Percentiles rank a stretch among this genome's conserved stretches.
Evolutionary conservation across 2,113 vertebrate species (phyloP).

Genomic region (Odontophorus gujanensis): DNA sequence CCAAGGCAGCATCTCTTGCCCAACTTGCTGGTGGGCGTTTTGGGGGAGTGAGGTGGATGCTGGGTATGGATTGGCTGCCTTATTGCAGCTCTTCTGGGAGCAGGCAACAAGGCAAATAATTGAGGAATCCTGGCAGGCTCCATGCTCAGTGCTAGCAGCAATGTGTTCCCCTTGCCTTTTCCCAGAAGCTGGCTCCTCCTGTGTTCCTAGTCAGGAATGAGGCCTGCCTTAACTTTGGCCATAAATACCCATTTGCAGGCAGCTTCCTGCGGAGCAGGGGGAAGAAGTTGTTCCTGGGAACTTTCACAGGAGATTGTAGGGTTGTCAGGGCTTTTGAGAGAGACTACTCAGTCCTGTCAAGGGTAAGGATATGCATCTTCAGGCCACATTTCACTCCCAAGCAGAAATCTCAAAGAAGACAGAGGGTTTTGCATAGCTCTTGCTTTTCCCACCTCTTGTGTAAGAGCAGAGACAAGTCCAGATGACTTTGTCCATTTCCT

Average conservation of each 20-base stretch:
- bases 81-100: neutral
- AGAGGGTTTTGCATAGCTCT: neutral
- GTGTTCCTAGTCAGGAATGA: neutral
- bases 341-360: neutral
- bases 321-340: neutral
- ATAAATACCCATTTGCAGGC: neutral
- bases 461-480: neutral
- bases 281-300: neutral
- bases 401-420: neutral
- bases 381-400: neutral
- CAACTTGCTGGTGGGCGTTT: slow-evolving; percentile 18
- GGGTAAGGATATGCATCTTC: neutral
- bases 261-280: neutral
- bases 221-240: neutral
- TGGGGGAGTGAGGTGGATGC: slow-evolving; percentile 19
- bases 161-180: neutral
- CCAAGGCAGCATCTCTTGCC: neutral
- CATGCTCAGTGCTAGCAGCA: neutral
- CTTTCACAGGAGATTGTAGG: neutral
- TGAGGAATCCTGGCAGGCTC: neutral
- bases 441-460: neutral
- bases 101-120: slow-evolving; percentile 32
- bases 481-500: neutral
- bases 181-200: neutral
- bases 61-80: slow-evolving; percentile 40